These are phyloP conservation scores for Poecilia gillii DNA, from an alignment of 2,797 vertebrate species.

Conservation along the genomic window DNA sequence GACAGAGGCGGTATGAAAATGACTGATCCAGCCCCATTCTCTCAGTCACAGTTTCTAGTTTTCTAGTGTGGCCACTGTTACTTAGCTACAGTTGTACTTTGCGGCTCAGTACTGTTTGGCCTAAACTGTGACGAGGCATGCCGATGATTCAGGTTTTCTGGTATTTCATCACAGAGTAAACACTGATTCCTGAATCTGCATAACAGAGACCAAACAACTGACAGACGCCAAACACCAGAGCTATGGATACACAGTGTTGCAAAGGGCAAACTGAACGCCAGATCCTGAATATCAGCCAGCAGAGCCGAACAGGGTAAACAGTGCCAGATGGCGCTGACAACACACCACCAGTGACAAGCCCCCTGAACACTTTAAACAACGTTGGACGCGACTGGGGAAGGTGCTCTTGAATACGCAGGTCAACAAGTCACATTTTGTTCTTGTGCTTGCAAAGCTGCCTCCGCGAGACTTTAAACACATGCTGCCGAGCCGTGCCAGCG, in stretches of 20 bases:
- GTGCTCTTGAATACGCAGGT: constrained; percentile 63
- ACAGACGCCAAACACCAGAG: background rate
- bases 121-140: background rate
- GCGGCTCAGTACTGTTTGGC: constrained; percentile 1
- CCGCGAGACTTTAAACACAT: constrained; percentile 39
- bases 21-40: background rate
- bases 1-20: background rate
- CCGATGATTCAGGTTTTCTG: background rate
- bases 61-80: constrained; percentile 3
- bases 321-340: constrained; percentile 63
- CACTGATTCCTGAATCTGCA: background rate
- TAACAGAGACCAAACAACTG: constrained; percentile 11
- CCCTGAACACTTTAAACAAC: constrained; percentile 55
- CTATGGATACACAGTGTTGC: background rate
- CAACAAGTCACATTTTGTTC: constrained; percentile 64
- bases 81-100: constrained; percentile 15
- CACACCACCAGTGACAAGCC: constrained; percentile 21
- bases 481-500: constrained; percentile 37
- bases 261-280: constrained; percentile 21
- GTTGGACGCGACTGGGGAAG: constrained; percentile 62
- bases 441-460: constrained; percentile 34
- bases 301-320: constrained; percentile 36
- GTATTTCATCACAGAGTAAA: constrained; percentile 8
- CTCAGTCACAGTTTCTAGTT: constrained; percentile 10
- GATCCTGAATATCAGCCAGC: constrained; percentile 28